Conservation (phyloP, 1,140 invertebrate genomes). For the Bombus haemorrhoidalis region DNA sequence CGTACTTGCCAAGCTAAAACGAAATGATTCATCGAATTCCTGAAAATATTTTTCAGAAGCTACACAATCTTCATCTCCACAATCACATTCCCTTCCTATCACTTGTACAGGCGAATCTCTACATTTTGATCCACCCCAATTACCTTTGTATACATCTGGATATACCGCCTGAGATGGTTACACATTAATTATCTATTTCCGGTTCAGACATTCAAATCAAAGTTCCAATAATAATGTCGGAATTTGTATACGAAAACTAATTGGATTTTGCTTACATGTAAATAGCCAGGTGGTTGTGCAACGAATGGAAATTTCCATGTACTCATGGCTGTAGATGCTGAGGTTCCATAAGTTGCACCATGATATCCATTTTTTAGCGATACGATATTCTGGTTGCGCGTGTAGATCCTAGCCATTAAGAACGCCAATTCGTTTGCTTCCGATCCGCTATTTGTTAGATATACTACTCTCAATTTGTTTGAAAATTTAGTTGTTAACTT, state of each 20-base stretch:
- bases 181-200: background rate
- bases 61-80: constrained; percentile 85
- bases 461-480: constrained; percentile 89
- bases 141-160: constrained; percentile 94
- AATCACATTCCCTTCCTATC: constrained; percentile 87
- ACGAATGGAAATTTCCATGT: constrained; percentile 89
- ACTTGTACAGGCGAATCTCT: constrained; percentile 93
- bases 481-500: constrained; percentile 92
- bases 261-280: constrained; percentile 86
- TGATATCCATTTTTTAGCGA: constrained; percentile 95
- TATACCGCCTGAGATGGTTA: constrained; percentile 88
- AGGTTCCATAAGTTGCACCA: constrained; percentile 92
- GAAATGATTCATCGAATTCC: constrained; percentile 91
- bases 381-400: constrained; percentile 92
- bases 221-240: background rate
- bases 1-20: constrained; percentile 88
- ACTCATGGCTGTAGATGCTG: constrained; percentile 91
- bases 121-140: constrained; percentile 94
- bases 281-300: constrained; percentile 89
- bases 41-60: constrained; percentile 91
- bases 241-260: background rate
- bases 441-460: constrained; percentile 97
- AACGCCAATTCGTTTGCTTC: constrained; percentile 98
- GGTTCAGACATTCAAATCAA: background rate
- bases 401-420: constrained; percentile 92